A percentile compares a stretch with the other conserved stretches of the same genome.
Evolutionary conservation across 1,140 invertebrate genomes (phyloP).

Genomic region (Scaptomyza pallida): DNA sequence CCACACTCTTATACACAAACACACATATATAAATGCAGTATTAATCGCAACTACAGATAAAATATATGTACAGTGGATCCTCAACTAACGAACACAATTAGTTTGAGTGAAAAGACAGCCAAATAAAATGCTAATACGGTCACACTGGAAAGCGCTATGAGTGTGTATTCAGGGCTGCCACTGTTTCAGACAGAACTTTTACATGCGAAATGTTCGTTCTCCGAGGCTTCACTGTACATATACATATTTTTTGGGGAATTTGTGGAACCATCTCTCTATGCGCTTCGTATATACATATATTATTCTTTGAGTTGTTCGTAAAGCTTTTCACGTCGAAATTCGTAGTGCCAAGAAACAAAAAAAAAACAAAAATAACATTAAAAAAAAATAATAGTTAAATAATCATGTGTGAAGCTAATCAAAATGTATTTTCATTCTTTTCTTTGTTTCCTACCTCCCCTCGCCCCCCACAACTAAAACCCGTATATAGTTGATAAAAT

Average conservation of each 20-base stretch:
- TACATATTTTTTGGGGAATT: not conserved
- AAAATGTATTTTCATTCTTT: slow-evolving; percentile 77
- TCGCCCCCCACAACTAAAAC: slow-evolving; percentile 49
- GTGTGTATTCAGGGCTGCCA: too few relatives aligned
- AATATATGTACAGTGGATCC: too few relatives aligned
- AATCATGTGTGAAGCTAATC: slow-evolving; percentile 75
- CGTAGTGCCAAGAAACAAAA: slow-evolving; percentile 45
- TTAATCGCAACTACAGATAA: slow-evolving; percentile 21
- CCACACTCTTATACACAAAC: not conserved
- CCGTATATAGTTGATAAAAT: slow-evolving; percentile 69
- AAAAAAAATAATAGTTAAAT: slow-evolving; percentile 43
- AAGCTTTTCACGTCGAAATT: slow-evolving; percentile 48
- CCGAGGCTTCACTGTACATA: too few relatives aligned
- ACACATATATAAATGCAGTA: slow-evolving; percentile 19
- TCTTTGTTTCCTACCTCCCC: slow-evolving; percentile 71
- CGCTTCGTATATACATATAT: slow-evolving; percentile 20
- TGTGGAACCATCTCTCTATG: slow-evolving; percentile 38
- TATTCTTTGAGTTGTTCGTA: slow-evolving; percentile 39
- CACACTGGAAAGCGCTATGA: too few relatives aligned
- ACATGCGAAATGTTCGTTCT: too few relatives aligned
- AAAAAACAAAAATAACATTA: too few relatives aligned
- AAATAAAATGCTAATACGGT: too few relatives aligned
- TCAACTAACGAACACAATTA: too few relatives aligned
- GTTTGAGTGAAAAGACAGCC: too few relatives aligned
- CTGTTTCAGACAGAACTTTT: too few relatives aligned